Percentiles rank a stretch among this genome's conserved stretches.
Conservation (phyloP, 2,797 vertebrate species). For the Loriculus beryllinus region DNA sequence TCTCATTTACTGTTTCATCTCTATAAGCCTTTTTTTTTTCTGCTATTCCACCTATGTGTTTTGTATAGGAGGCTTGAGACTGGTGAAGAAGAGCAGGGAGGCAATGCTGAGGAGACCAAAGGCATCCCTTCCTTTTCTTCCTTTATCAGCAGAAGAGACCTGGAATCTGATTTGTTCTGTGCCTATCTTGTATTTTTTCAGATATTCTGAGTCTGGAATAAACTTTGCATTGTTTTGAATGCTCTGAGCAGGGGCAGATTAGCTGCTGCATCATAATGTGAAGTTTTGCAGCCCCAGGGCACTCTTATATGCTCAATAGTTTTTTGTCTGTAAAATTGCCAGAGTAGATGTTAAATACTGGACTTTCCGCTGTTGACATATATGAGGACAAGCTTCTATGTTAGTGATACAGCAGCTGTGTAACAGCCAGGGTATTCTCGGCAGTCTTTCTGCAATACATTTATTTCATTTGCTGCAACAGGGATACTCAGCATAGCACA, state of each 20-base stretch:
- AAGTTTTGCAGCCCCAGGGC: not conserved
- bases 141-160: not conserved
- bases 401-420: not conserved
- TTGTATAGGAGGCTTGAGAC: not conserved
- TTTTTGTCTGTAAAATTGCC: not conserved
- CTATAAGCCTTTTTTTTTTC: not conserved
- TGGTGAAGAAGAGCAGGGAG: not conserved
- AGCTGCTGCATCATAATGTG: not conserved
- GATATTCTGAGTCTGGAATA: not conserved
- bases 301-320: accelerated
- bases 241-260: not conserved
- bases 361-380: not conserved
- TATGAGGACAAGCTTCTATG: not conserved
- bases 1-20: not conserved
- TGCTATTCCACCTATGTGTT: not conserved
- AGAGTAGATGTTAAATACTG: not conserved
- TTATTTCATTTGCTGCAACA: not conserved
- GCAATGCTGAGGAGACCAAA: not conserved
- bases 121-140: not conserved
- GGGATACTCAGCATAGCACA: not conserved
- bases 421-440: not conserved
- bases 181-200: not conserved
- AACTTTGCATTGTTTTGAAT: not conserved
- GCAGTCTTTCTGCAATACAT: not conserved
- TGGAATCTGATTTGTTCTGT: not conserved